phyloP scores from a whole-genome alignment of 2,888 invertebrate genomes.

The Leucoptera coffeella region DNA sequence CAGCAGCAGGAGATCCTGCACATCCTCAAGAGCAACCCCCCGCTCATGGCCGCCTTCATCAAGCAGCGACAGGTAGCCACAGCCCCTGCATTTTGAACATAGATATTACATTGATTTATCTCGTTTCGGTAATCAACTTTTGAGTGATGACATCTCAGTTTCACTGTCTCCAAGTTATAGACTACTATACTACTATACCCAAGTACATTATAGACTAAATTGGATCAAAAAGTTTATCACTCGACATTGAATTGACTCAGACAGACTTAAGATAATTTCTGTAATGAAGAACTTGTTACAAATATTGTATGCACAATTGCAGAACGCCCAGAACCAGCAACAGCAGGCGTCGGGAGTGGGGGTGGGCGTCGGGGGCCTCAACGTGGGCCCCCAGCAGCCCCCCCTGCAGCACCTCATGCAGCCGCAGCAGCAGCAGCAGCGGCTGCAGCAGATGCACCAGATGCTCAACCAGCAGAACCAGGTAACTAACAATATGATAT shows the following conservation, averaged over 20 bases:
- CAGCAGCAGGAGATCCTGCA: conserved; percentile 86
- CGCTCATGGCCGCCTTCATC: conserved; percentile 91
- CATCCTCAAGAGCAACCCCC: conserved; percentile 90
- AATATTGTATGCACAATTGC: conserved; percentile 11
- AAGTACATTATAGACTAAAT: background rate
- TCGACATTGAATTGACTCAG: no score
- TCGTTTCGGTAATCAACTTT: no score
- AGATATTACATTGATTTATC: no score
- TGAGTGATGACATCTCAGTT: no score
- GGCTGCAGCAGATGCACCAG: conserved; percentile 50
- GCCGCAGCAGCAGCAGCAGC: conserved; percentile 53
- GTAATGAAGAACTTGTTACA: no score
- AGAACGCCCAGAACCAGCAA: conserved; percentile 43
- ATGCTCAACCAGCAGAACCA: conserved; percentile 55
- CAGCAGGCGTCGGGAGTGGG: conserved; percentile 31
- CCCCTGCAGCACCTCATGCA: conserved; percentile 55
- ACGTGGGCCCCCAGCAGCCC: conserved; percentile 14
- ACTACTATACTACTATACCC: background rate
- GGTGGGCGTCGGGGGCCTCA: conserved; percentile 12
- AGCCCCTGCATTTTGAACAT: background rate
- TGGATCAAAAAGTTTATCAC: no score
- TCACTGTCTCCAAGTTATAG: no score
- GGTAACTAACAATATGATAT: conserved; percentile 13
- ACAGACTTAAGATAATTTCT: no score
- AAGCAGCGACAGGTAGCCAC: conserved; percentile 76